Base-by-base conservation (phyloP, 2,888 invertebrate genomes). In the Trilocha varians region DNA sequence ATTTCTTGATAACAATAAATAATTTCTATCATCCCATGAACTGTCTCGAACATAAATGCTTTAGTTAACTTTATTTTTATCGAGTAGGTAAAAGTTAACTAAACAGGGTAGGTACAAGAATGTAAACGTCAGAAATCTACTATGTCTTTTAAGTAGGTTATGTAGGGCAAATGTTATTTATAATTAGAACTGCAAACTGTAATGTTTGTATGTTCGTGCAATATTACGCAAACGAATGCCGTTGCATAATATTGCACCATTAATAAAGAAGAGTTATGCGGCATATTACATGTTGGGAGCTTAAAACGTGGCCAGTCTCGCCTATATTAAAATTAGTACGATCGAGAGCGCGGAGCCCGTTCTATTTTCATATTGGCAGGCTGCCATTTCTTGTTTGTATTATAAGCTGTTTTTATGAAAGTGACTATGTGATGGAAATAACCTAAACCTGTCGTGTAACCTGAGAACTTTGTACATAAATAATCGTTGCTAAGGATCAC, bases 401-500 rank as follows among this genome's bases (percentile, higher is more conserved):
- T 85, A 84, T 85, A 85, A 84, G 80, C 80, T 76, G 84, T 85
- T 85, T 85, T 85, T 85, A 85, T 85, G 85, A 85, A 85, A 85
- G 79, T 77, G 78, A 78, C 78, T 78, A 78, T 75, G 71, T 67
- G 84, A 82, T 85, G 73, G 79, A 85, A 85, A 85, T 85, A 85
- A 82, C 83, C 79, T 67, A 72, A 78, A 80, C 78, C 78, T 79
- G 73, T 78, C 75, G 65, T 80, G 84, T 80, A 85, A 85, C 75
- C 69, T 70, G 85, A 85, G 82, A 83, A 62, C 62, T 70, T 55
- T 53, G 58, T 57, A 62, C 64, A 64, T 70, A 68, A 14, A 16
- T 36, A 36, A 13, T 16, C n/a, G 36, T 36, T 36, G 36, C 17
- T 15, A 36, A 16, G 36, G 16, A 16, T 25, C 4, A 25, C n/a